These are phyloP conservation scores for Lagria hirta DNA, from an alignment of 2,888 invertebrate genomes.

Conservation along the genomic window DNA sequence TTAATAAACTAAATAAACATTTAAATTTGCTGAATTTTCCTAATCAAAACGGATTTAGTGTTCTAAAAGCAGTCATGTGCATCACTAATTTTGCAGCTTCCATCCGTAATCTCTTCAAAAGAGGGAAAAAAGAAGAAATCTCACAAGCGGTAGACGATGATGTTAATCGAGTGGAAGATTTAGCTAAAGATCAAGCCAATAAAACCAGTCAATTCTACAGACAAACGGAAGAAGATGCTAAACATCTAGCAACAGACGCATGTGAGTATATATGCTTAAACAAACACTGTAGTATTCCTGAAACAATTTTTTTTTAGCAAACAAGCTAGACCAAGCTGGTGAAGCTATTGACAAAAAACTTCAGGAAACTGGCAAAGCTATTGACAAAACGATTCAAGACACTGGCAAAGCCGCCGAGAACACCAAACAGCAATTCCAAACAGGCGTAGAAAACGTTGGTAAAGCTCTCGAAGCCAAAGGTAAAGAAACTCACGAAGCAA, in stretches of 20 bases:
- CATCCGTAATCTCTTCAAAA: slow-evolving; percentile 9
- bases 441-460: slow-evolving; percentile 45
- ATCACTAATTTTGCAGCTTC: slow-evolving; percentile 7
- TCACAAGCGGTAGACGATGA: slow-evolving; percentile 6
- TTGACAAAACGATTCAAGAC: slow-evolving; percentile 1
- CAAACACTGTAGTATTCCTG: background rate
- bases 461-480: slow-evolving; percentile 45
- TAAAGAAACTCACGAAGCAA: slow-evolving; percentile 29
- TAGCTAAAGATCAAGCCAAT: slow-evolving; percentile 6
- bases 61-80: too few species aligned
- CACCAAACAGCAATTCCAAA: slow-evolving; percentile 57
- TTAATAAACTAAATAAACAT: too few species aligned
- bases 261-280: background rate
- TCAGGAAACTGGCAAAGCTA: slow-evolving; percentile 2
- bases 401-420: slow-evolving; percentile 45
- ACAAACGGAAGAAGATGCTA: slow-evolving; percentile 17
- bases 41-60: too few species aligned
- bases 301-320: background rate
- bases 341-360: background rate
- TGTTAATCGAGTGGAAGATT: slow-evolving; percentile 10
- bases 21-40: too few species aligned
- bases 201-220: slow-evolving; percentile 13
- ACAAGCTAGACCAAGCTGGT: background rate
- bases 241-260: slow-evolving; percentile 1
- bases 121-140: slow-evolving; percentile 15